phyloP scores from a whole-genome alignment of 2,888 invertebrate genomes.

The Diarsia dahlii region DNA sequence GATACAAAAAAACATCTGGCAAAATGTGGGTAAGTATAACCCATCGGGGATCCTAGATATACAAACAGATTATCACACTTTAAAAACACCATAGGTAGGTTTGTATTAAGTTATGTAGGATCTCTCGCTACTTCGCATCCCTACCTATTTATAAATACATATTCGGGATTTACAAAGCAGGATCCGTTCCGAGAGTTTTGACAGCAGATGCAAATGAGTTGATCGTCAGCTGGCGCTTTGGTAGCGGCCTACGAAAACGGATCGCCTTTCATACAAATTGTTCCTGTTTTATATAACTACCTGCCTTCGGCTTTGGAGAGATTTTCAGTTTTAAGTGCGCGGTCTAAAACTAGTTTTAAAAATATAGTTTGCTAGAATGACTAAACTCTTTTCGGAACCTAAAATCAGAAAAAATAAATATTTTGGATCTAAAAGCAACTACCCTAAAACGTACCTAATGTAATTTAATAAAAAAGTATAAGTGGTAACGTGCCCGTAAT shows the following conservation, averaged over 20 bases:
- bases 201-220: slow-evolving; percentile 64
- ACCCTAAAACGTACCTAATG: neutral
- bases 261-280: slow-evolving; percentile 44
- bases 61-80: neutral
- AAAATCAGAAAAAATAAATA: neutral
- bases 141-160: slow-evolving; percentile 38
- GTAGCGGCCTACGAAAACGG: slow-evolving; percentile 44
- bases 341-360: neutral
- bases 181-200: slow-evolving; percentile 49
- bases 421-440: neutral
- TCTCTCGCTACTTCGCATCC: slow-evolving; percentile 19
- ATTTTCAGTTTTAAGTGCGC: slow-evolving; percentile 1
- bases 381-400: neutral
- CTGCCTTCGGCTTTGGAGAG: neutral
- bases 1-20: neutral
- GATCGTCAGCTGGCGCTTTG: slow-evolving; percentile 61
- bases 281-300: slow-evolving; percentile 47
- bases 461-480: neutral
- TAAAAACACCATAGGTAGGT: neutral
- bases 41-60: neutral
- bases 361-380: neutral
- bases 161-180: slow-evolving; percentile 46
- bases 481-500: slow-evolving; percentile 1
- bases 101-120: slow-evolving; percentile 12
- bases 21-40: neutral